Conservation (phyloP, 2,797 vertebrate species). For the Melanotaenia maccullochi region DNA sequence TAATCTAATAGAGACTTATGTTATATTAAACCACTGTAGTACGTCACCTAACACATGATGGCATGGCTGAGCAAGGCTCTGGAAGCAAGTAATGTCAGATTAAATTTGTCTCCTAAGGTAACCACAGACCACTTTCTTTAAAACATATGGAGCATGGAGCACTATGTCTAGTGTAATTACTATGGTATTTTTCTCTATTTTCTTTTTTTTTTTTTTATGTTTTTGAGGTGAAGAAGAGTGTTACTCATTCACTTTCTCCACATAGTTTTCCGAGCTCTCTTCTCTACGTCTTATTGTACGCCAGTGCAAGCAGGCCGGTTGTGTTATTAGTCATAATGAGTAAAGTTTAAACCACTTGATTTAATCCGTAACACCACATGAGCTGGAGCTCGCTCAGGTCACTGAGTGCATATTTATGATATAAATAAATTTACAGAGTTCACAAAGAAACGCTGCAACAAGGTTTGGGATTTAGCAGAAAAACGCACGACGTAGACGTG, state of each 20-base stretch:
- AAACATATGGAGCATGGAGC: background rate
- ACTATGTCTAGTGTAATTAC: background rate
- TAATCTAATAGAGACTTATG: background rate
- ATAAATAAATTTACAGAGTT: background rate
- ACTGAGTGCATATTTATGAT: background rate
- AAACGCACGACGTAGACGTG: background rate
- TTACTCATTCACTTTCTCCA: conserved; percentile 66
- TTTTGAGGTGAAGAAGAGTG: conserved; percentile 8
- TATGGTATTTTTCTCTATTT: background rate
- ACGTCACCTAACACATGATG: background rate
- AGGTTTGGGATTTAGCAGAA: background rate
- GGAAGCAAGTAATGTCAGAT: background rate
- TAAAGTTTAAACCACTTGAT: conserved; percentile 44
- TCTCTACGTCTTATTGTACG: conserved; percentile 12
- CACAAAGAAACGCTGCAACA: background rate
- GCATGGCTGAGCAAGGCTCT: background rate
- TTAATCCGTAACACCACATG: conserved; percentile 23
- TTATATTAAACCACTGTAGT: background rate
- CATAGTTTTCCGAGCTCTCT: conserved; percentile 17
- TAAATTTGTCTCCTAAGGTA: background rate
- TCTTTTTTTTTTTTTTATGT: background rate
- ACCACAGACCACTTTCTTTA: background rate
- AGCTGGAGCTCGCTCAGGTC: background rate
- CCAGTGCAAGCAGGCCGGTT: conserved; percentile 26
- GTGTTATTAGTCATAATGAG: conserved; percentile 60